Percentiles rank a stretch among this genome's conserved stretches.
These are phyloP conservation scores for Oryctolagus cuniculus DNA, from an alignment of 2,113 vertebrate species.

Conservation along the genomic window DNA sequence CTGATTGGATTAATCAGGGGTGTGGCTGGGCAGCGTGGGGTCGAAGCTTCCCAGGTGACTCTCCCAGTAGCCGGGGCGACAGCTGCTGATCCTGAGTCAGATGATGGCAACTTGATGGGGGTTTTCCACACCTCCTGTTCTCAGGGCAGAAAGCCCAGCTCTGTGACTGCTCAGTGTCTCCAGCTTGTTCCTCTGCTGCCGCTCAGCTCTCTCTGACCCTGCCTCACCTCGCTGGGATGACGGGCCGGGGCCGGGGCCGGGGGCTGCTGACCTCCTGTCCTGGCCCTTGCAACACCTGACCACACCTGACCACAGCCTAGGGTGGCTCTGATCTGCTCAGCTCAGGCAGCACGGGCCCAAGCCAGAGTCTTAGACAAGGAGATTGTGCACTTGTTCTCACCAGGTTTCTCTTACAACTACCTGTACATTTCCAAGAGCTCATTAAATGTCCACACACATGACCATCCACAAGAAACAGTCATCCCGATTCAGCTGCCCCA, in stretches of 20 bases:
- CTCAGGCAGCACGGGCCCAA: background rate
- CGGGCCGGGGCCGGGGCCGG: background rate
- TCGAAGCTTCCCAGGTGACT: background rate
- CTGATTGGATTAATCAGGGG: background rate
- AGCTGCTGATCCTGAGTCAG: background rate
- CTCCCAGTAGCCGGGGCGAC: background rate
- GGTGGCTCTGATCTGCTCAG: background rate
- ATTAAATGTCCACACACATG: background rate
- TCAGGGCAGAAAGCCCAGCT: constrained; percentile 32
- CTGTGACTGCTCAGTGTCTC: background rate
- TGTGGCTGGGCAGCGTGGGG: background rate
- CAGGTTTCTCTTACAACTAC: background rate
- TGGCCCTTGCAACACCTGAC: background rate
- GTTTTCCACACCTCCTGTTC: constrained; percentile 27
- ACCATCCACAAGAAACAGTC: background rate
- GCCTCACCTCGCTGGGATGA: background rate
- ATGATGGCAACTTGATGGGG: background rate
- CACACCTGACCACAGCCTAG: background rate
- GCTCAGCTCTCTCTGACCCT: background rate
- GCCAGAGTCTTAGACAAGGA: background rate
- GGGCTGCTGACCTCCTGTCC: background rate
- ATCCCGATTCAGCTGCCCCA: background rate
- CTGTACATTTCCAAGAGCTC: background rate
- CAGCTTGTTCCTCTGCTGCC: constrained; percentile 25
- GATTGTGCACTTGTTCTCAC: background rate